These are phyloP conservation scores for Cryptomyrus ogoouensis DNA, from an alignment of 2,113 vertebrate species.

Conservation along the genomic window DNA sequence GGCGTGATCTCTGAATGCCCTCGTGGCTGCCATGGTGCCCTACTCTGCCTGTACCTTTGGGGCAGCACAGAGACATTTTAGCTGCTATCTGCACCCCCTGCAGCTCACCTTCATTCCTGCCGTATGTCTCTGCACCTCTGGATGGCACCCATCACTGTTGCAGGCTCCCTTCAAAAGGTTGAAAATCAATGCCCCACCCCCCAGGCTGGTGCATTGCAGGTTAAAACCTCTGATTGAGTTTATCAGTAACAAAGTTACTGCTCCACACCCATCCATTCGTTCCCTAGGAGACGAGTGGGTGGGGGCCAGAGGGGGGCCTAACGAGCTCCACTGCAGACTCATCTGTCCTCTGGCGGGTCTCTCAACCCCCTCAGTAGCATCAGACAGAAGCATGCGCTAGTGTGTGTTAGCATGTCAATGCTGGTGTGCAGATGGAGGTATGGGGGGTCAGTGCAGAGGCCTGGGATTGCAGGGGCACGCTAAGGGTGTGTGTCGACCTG, in stretches of 20 bases:
- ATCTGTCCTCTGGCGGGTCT: background rate
- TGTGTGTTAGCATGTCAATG: background rate
- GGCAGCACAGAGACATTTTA: background rate
- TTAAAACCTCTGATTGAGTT: conserved; percentile 27
- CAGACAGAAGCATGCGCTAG: background rate
- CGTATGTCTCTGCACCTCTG: background rate
- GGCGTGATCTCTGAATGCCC: background rate
- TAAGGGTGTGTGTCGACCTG: background rate
- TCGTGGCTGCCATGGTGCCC: background rate
- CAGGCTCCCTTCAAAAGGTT: conserved; percentile 14
- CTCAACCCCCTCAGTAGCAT: background rate
- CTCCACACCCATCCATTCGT: conserved; percentile 5
- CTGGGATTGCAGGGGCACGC: background rate
- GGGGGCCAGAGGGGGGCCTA: background rate
- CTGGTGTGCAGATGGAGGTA: background rate
- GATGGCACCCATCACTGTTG: background rate
- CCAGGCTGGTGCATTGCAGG: conserved; percentile 23
- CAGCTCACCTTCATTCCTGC: background rate
- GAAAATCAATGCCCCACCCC: conserved; percentile 28
- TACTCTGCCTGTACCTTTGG: background rate
- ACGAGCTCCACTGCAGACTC: background rate
- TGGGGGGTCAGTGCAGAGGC: background rate
- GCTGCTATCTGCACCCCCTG: background rate
- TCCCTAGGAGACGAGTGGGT: background rate
- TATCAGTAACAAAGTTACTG: conserved; percentile 23